Conservation (phyloP, 1,140 invertebrate species). For the Lordiphosa stackelbergi region DNA sequence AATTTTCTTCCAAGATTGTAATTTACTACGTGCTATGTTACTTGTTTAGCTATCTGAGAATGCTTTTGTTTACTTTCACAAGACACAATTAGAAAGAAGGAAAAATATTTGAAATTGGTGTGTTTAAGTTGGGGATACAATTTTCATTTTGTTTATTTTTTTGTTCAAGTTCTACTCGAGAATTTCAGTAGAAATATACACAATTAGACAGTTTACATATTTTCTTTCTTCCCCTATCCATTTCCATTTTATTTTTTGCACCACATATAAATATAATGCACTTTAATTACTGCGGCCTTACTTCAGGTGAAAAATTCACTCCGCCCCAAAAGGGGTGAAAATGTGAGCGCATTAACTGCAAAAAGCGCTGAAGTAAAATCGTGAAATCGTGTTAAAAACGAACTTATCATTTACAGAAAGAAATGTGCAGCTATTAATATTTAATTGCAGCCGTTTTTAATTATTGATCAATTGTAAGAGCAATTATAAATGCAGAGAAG, state of each 20-base stretch:
- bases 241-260: conserved; percentile 47
- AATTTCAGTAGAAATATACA: no score
- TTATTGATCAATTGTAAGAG: conserved; percentile 55
- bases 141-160: no score
- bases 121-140: no score
- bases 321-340: conserved; percentile 6
- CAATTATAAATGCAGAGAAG: conserved; percentile 30
- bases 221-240: conserved; percentile 16
- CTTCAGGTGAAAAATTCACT: background rate
- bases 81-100: no score
- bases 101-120: no score
- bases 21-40: no score
- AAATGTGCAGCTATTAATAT: conserved; percentile 51
- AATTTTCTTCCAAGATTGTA: no score
- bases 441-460: conserved; percentile 66
- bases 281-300: conserved; percentile 65
- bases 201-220: conserved; percentile 11
- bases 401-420: conserved; percentile 64
- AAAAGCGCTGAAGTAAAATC: conserved; percentile 41
- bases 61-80: no score
- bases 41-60: no score
- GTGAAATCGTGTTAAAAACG: conserved; percentile 64
- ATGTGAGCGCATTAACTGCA: conserved; percentile 42
- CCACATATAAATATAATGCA: conserved; percentile 44
- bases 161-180: no score